Evolutionary conservation across 2,888 invertebrate genomes (phyloP), one percentile per base, ranked within the genome.

Genomic region (Gari tellinella): DNA sequence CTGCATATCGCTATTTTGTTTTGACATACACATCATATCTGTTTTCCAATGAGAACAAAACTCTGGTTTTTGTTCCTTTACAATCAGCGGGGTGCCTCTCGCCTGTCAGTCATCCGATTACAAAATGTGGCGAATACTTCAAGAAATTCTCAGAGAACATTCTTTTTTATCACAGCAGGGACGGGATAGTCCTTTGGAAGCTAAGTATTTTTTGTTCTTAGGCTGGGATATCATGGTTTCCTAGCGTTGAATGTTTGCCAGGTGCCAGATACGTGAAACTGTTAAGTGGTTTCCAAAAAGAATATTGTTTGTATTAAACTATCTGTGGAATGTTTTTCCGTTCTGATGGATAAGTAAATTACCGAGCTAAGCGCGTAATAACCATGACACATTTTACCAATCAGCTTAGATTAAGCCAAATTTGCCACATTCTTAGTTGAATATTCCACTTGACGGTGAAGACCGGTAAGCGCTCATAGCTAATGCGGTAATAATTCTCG

Each of bases 101-200:
- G 48, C 53, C 58, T 78, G 78, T 78, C 78, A 72, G 61, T 78
- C 78, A 78, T 62, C 26, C 38, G 67, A 66, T 74, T 63, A 70
- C 40, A 64, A 55, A 64, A 72, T 74, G 68, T 65, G 60, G 73
- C 49, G 70, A 69, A 57, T 68, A 63, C 73, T 78, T 70, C 73
- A 78, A 64, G 57, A 69, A 40, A 75, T 65, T 57, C 61, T 53
- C 26, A 45, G 41, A 31, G 31, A 52, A 58, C 55, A 58, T 52
- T 57, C 66, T 52, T 46, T 41, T 56, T 66, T 75, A 75, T 75
- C 75, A 62, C 43, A 51, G 40, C 21, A 38, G 69, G 26, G 65
- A 69, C 57, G 43, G 21, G 69, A 75, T 75, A 75, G 31, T 61
- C 65, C 69, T 57, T 62, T 23, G 26, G 46, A 61, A 53, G 48